These are phyloP conservation scores for Siderastrea siderea DNA, from an alignment of 92 coral and sea anemone species.

Conservation along the genomic window DNA sequence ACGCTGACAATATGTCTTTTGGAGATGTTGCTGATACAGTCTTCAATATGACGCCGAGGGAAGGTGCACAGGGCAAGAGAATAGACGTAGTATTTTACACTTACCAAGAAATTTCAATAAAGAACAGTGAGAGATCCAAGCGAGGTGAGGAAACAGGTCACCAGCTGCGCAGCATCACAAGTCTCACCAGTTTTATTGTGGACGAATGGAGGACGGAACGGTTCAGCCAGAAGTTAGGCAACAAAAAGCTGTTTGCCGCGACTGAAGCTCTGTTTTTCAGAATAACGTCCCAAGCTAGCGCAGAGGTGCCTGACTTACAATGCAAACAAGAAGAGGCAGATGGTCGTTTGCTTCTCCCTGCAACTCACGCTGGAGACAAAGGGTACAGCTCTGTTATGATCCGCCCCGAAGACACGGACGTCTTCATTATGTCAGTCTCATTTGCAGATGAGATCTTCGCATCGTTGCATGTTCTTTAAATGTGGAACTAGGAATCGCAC, in stretches of 20 bases:
- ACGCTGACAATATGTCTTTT: background rate
- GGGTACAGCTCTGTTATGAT: constrained; percentile 50
- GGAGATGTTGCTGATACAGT: background rate
- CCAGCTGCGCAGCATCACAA: background rate
- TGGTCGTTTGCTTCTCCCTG: constrained; percentile 61
- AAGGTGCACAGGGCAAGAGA: background rate
- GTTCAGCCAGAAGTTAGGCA: constrained; percentile 36
- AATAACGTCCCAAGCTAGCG: constrained; percentile 41
- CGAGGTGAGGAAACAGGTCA: background rate
- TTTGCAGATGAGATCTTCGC: constrained; percentile 26
- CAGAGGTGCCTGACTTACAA: constrained; percentile 36
- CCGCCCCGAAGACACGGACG: constrained; percentile 60
- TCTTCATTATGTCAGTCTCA: constrained; percentile 46
- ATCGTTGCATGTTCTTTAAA: constrained; percentile 27
- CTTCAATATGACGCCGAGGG: background rate
- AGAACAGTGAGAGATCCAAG: background rate
- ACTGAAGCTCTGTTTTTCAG: constrained; percentile 26
- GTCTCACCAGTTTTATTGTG: constrained; percentile 53
- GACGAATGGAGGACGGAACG: constrained; percentile 42
- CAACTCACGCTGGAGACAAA: constrained; percentile 42
- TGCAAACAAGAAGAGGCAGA: constrained; percentile 70
- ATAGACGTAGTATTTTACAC: background rate
- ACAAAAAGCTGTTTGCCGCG: constrained; percentile 41
- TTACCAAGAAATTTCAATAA: background rate
- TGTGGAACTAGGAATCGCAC: constrained; percentile 36